A percentile compares a stretch with the other conserved stretches of the same genome.
Evolutionary conservation across 1,140 invertebrate genomes (phyloP).

Genomic region (Aporrectodea caliginosa): DNA sequence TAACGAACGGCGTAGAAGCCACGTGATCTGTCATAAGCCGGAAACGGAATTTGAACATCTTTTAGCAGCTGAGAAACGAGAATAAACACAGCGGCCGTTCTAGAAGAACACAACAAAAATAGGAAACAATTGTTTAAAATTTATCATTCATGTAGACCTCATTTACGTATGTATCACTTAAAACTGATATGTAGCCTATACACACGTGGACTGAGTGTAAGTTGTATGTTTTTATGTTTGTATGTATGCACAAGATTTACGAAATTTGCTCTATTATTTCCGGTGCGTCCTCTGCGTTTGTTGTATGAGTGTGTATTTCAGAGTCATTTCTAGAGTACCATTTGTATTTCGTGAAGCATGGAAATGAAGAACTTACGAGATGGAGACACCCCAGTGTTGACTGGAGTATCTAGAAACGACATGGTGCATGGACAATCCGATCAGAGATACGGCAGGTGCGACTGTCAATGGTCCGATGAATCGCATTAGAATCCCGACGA

Average conservation of each 20-base stretch:
- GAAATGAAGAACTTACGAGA: neutral
- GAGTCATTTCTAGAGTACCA: too few species aligned
- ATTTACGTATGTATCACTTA: too few species aligned
- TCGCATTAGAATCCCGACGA: slow-evolving; percentile 52
- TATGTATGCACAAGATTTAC: too few species aligned
- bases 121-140: too few species aligned
- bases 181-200: too few species aligned
- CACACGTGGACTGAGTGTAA: too few species aligned
- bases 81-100: slow-evolving; percentile 73
- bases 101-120: slow-evolving; percentile 58
- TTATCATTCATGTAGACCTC: too few species aligned
- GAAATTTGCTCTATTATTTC: too few species aligned
- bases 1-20: slow-evolving; percentile 63
- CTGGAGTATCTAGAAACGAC: neutral
- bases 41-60: slow-evolving; percentile 65
- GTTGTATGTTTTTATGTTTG: too few species aligned
- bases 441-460: slow-evolving; percentile 49
- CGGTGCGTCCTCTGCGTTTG: too few species aligned
- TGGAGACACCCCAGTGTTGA: neutral
- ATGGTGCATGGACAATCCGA: slow-evolving; percentile 43
- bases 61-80: slow-evolving; percentile 76
- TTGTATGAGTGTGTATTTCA: too few species aligned
- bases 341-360: too few species aligned
- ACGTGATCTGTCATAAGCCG: slow-evolving; percentile 61
- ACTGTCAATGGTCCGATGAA: slow-evolving; percentile 53